These are phyloP conservation scores for Sturnira hondurensis DNA, from an alignment of 2,113 vertebrate genomes.

Conservation along the genomic window DNA sequence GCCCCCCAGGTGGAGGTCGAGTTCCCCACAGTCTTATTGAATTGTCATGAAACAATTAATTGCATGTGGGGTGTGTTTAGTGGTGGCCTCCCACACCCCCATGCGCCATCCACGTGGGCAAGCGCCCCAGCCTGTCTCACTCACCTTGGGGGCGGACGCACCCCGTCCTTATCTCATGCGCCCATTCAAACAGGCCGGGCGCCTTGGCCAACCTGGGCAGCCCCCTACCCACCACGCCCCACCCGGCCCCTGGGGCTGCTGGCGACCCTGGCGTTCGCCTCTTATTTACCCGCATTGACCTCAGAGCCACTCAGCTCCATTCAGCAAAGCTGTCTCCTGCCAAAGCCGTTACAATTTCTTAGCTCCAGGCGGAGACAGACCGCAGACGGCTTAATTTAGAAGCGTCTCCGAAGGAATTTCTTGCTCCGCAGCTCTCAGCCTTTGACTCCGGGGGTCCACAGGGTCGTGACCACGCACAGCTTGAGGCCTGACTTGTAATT, in stretches of 20 bases:
- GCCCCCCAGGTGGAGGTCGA: background rate
- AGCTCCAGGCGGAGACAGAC: constrained; percentile 65
- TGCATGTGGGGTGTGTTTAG: rapidly evolving
- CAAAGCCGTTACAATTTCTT: constrained; percentile 48
- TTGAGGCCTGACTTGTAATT: background rate
- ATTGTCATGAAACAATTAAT: background rate
- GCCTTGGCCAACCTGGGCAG: background rate
- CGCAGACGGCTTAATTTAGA: constrained; percentile 72
- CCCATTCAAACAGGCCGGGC: background rate
- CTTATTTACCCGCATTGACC: constrained; percentile 57
- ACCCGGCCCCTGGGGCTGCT: background rate
- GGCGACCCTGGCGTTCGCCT: rapidly evolving
- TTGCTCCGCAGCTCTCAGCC: background rate
- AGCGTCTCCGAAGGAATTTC: constrained; percentile 51
- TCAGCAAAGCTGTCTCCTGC: constrained; percentile 64
- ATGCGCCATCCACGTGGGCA: rapidly evolving
- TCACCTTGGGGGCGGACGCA: rapidly evolving
- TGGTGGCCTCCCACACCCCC: rapidly evolving
- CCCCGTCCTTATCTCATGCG: background rate
- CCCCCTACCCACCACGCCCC: rapidly evolving
- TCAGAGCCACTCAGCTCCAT: background rate
- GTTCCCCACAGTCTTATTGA: background rate
- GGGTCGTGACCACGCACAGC: constrained; percentile 7
- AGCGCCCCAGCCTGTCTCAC: background rate
- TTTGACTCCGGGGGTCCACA: background rate